Conservation (phyloP, 1,140 invertebrate genomes). For the Zaprionus davidi region DNA sequence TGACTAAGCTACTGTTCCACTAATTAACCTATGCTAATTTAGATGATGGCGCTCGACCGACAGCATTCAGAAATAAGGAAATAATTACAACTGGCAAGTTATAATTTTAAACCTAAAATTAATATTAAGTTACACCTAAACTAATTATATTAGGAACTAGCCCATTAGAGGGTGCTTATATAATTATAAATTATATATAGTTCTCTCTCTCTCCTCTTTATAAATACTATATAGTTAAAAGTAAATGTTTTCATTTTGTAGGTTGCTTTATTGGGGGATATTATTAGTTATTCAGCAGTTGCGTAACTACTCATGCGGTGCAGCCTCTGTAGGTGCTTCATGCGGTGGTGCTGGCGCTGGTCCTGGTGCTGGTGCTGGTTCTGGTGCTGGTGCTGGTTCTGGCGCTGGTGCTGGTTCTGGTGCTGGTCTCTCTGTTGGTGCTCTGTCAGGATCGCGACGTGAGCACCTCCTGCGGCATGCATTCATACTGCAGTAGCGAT, state of each 20-base stretch:
- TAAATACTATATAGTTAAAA: too few relatives aligned
- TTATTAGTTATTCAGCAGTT: not conserved
- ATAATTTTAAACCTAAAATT: too few relatives aligned
- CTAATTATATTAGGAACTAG: too few relatives aligned
- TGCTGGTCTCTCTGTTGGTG: too few relatives aligned
- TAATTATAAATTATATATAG: not conserved
- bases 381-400: too few relatives aligned
- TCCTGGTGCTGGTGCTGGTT: not conserved
- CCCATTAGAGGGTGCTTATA: too few relatives aligned
- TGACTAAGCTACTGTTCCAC: not conserved
- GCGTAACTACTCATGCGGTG: not conserved
- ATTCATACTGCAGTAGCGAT: constrained; percentile 12
- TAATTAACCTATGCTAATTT: not conserved
- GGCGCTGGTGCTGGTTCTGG: too few relatives aligned
- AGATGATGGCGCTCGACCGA: not conserved
- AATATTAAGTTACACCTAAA: too few relatives aligned
- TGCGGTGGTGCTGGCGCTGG: not conserved
- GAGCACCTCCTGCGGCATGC: not conserved
- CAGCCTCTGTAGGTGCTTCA: not conserved
- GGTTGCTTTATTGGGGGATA: not conserved
- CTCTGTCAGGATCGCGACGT: not conserved
- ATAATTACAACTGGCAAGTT: not conserved
- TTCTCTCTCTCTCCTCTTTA: not conserved
- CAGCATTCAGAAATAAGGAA: not conserved
- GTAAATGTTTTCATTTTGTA: not conserved